Conservation (phyloP, 2,888 invertebrate species). For the Hirtodrosophila cameraria region DNA sequence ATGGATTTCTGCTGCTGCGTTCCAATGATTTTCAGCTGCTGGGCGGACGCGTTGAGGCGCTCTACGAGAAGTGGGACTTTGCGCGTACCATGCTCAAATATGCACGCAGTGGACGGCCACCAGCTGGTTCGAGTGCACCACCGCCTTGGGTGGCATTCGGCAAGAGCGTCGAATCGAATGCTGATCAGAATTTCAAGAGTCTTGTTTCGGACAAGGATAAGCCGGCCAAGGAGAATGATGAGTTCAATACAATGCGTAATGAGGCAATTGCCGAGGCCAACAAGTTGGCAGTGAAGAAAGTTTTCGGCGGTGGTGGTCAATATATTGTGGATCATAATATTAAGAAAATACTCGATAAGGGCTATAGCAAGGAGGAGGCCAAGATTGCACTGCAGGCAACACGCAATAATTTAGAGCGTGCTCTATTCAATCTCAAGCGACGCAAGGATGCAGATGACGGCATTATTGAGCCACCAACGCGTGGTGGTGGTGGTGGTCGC, state of each 20-base stretch:
- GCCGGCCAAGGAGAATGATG: conserved; percentile 88
- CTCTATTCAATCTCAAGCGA: conserved; percentile 88
- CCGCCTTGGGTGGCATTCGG: conserved; percentile 98
- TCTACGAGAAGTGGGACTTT: conserved; percentile 95
- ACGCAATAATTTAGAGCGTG: conserved; percentile 90
- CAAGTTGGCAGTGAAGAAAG: conserved; percentile 87
- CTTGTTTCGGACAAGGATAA: conserved; percentile 86
- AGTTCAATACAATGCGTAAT: conserved; percentile 95
- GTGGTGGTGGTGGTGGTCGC: conserved; percentile 39
- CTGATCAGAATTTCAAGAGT: conserved; percentile 89
- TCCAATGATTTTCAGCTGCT: conserved; percentile 89
- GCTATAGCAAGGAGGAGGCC: conserved; percentile 91
- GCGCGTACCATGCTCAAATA: conserved; percentile 88
- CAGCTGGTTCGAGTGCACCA: conserved; percentile 89
- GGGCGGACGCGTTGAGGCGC: conserved; percentile 92
- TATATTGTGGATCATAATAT: conserved; percentile 90
- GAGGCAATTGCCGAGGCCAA: conserved; percentile 95
- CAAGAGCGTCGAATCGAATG: conserved; percentile 87
- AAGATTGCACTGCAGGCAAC: conserved; percentile 89
- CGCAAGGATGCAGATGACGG: conserved; percentile 84
- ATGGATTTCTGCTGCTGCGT: conserved; percentile 90
- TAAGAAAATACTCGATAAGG: conserved; percentile 91
- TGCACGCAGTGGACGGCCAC: conserved; percentile 82
- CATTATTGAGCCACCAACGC: conserved; percentile 26
- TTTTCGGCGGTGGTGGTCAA: conserved; percentile 88